A percentile compares a stretch with the other conserved stretches of the same genome.
Evolutionary conservation across 2,113 vertebrate species (phyloP).

Genomic region (Oostethus manadensis): DNA sequence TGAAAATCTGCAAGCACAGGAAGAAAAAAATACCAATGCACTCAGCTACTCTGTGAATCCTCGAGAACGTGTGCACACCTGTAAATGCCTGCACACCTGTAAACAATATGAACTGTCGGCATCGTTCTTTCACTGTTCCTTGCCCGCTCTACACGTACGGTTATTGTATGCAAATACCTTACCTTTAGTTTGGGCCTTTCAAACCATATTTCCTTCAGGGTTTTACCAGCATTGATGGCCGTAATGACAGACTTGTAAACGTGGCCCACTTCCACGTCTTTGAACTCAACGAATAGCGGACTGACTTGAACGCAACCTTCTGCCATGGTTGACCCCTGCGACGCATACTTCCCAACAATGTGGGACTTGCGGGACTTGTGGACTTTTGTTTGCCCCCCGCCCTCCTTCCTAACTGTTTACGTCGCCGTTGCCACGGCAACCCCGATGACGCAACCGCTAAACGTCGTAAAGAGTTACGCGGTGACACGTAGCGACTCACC

Average conservation of each 20-base stretch:
- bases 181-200: slow-evolving; percentile 52
- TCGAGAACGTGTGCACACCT: neutral
- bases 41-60: neutral
- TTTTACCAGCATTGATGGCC: slow-evolving; percentile 61
- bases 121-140: no score
- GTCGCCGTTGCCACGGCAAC: neutral
- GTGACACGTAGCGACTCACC: neutral
- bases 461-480: neutral
- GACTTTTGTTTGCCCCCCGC: no score
- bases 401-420: neutral
- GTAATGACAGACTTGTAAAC: slow-evolving; percentile 53
- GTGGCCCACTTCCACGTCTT: slow-evolving; percentile 45
- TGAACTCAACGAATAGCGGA: slow-evolving; percentile 62
- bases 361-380: no score
- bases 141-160: no score
- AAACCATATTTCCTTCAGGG: slow-evolving; percentile 56
- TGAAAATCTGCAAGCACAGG: slow-evolving; percentile 67
- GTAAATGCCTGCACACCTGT: neutral
- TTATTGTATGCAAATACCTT: neutral
- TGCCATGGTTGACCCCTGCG: slow-evolving; percentile 16
- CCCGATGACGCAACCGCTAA: neutral
- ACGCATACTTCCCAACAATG: rapidly evolving
- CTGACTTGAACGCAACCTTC: slow-evolving; percentile 49
- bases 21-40: neutral
- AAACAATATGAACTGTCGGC: no score